phyloP scores from a whole-genome alignment of 2,113 vertebrate species.

The Petrocephalus zakoni region DNA sequence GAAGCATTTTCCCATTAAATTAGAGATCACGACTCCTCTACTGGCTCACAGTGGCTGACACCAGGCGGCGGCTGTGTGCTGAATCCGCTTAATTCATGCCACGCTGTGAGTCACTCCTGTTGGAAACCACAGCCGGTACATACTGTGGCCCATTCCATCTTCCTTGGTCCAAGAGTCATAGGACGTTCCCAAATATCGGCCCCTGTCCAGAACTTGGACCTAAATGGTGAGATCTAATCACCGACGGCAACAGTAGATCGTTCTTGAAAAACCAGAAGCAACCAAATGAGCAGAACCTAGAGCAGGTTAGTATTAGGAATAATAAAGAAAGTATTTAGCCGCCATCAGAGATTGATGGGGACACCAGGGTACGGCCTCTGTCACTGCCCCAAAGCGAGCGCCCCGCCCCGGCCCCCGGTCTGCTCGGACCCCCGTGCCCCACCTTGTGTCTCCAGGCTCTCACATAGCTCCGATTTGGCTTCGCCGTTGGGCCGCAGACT shows the following conservation, averaged over 20 bases:
- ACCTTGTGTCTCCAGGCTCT: constrained; percentile 93
- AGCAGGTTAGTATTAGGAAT: not conserved
- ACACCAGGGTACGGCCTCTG: not conserved
- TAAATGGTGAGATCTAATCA: not conserved
- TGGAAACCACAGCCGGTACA: not conserved
- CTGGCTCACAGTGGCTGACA: not conserved
- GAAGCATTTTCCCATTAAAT: not conserved
- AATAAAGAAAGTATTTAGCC: not conserved
- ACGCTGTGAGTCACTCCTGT: not conserved
- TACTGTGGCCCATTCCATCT: not conserved
- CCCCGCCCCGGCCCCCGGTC: not conserved
- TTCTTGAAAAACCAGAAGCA: not conserved
- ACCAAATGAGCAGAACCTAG: not conserved
- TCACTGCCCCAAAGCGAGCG: too few species aligned
- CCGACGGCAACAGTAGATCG: not conserved
- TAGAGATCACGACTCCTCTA: not conserved
- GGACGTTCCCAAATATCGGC: not conserved
- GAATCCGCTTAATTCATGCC: not conserved
- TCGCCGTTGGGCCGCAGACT: constrained; percentile 91
- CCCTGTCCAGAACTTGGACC: not conserved
- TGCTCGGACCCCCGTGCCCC: constrained; percentile 33
- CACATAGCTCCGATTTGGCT: constrained; percentile 93
- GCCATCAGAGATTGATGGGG: not conserved
- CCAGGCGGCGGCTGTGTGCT: not conserved
- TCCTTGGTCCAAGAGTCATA: not conserved